phyloP scores from a whole-genome alignment of 2,113 vertebrate species.

The Alligator mississippiensis region DNA sequence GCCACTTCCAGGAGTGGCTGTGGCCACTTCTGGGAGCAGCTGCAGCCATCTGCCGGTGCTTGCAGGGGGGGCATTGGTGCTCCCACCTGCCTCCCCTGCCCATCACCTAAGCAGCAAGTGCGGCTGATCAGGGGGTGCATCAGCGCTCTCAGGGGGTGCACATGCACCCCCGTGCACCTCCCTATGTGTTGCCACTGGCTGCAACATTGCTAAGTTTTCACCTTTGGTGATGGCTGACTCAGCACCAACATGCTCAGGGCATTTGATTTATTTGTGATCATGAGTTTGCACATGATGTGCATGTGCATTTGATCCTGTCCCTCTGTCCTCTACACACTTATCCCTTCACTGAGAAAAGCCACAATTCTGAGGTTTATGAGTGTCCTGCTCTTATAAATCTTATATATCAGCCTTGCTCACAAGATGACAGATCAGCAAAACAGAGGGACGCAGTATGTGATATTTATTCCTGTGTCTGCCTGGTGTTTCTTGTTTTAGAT shows the following conservation, averaged over 20 bases:
- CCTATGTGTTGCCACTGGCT: not conserved
- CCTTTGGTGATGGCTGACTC: not conserved
- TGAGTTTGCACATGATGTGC: accelerated
- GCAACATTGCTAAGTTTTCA: accelerated
- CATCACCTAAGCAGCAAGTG: no score
- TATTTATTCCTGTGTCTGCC: not conserved
- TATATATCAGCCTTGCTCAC: not conserved
- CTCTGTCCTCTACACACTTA: not conserved
- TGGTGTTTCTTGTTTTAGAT: not conserved
- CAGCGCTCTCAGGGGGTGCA: no score
- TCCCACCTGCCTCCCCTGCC: no score
- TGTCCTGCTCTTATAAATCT: not conserved
- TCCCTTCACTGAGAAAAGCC: not conserved
- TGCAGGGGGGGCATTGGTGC: no score
- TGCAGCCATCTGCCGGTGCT: no score
- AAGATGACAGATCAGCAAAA: not conserved
- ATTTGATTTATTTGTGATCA: not conserved
- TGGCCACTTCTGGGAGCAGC: no score
- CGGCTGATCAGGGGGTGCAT: no score
- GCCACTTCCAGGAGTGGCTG: no score
- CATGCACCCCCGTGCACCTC: no score
- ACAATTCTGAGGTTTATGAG: not conserved
- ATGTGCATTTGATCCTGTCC: not conserved
- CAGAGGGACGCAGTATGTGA: not conserved
- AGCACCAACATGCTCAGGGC: not conserved